These are phyloP conservation scores for Cyclargus thomasi DNA, from an alignment of 1,140 invertebrate species.

Conservation along the genomic window DNA sequence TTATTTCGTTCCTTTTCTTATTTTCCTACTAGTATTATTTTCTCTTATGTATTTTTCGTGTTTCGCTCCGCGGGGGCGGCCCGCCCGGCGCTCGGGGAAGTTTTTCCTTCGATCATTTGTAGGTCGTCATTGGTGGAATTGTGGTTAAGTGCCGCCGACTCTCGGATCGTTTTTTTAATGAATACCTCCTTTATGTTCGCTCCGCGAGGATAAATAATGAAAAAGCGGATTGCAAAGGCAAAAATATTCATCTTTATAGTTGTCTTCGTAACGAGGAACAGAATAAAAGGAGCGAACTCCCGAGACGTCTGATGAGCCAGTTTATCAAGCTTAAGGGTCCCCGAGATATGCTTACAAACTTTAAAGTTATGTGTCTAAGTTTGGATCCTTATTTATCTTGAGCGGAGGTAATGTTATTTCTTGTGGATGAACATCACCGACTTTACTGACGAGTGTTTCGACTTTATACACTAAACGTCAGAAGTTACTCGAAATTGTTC, in stretches of 20 bases:
- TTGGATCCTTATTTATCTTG: conserved; percentile 24
- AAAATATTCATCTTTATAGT: conserved; percentile 34
- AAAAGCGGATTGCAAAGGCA: conserved; percentile 49
- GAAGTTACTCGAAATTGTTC: no score
- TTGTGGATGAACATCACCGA: not conserved
- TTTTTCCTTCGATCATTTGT: conserved; percentile 64
- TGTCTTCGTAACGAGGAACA: conserved; percentile 12
- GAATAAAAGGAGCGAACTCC: conserved; percentile 16
- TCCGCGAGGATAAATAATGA: conserved; percentile 50
- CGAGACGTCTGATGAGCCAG: conserved; percentile 24
- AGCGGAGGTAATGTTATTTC: not conserved
- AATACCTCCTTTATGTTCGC: conserved; percentile 60
- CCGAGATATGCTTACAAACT: conserved; percentile 12
- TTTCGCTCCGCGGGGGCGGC: conserved; percentile 42
- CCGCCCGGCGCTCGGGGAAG: conserved; percentile 41
- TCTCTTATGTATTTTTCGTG: conserved; percentile 65
- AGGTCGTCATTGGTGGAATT: conserved; percentile 64
- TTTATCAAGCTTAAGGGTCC: conserved; percentile 31
- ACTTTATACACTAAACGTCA: not conserved
- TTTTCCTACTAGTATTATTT: conserved; percentile 69
- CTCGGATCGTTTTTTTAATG: conserved; percentile 61
- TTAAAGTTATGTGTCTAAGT: conserved; percentile 21
- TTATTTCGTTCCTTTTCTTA: conserved; percentile 59
- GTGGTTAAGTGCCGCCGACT: conserved; percentile 54
- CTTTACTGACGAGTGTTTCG: not conserved